Base-by-base conservation (phyloP, 2,797 vertebrate genomes). In the Chanos chanos region DNA sequence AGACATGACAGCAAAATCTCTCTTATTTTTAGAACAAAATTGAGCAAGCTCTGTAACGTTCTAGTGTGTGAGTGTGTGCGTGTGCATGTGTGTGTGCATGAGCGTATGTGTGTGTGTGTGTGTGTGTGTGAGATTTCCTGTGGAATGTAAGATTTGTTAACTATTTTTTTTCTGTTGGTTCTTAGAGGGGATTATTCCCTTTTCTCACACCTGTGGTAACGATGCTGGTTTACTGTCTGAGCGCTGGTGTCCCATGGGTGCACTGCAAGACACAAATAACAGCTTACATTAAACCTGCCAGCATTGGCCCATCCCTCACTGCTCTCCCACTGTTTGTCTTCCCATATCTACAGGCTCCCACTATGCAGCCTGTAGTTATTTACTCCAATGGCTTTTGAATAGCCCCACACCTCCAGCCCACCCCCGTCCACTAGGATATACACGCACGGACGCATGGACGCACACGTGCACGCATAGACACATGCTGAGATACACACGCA, bases 1-100 rank as follows among this genome's bases (percentile, higher is more conserved):
- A 53, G 34, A 55, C 51, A 43, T 70, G 72, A 72, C 64, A 62
- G 60, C 57, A 45, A 47, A 19, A 37, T 33, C 63, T 61, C 48
- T 70, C 52, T 49, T 33, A 61, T 15, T 41, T 28, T 54, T 63
- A 48, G 24, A 60, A 41, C 34, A 50, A 53, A 56, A 59, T 33
- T 27, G 39, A 48, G n/a, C n/a, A n/a, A n/a, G 49, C 36, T 39
- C 50, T 19, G 62, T 28, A 45, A 36, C 41, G 16, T 58, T 12
- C 31, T 16, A 57, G 31, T 34, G 22, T 27, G 51, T 64, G 47
- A 62, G 43, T 59, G 58, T 55, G 43, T 22, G 50, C 4, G 27
- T 5, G 5, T n/a, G n/a, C n/a, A n/a, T n/a, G n/a, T n/a, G n/a
- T n/a, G n/a, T n/a, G n/a, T n/a, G n/a, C n/a, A n/a, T n/a, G n/a